A percentile compares a stretch with the other conserved stretches of the same genome.
Conservation (phyloP, 2,113 vertebrate species). For the Plestiodon gilberti region DNA sequence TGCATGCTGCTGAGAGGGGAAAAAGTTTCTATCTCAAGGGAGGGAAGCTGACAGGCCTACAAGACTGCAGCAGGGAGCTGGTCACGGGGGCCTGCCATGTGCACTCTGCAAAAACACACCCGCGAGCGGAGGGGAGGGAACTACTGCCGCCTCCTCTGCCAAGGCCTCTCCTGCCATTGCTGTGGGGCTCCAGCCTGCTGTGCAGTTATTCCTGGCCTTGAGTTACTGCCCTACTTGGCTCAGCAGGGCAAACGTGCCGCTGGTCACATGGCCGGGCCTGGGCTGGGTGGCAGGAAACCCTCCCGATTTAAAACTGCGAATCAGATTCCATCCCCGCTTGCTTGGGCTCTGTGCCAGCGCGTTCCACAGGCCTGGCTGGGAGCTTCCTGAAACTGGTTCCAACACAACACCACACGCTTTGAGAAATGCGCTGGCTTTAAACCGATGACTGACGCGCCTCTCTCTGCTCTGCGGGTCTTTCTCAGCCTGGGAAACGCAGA, state of each 20-base stretch:
- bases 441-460: too few species aligned
- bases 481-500: too few species aligned
- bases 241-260: not conserved
- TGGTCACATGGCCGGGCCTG: slow-evolving; percentile 29
- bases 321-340: slow-evolving; percentile 27
- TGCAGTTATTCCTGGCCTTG: not conserved
- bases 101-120: not conserved
- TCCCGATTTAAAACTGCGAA: slow-evolving; percentile 54
- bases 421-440: too few species aligned
- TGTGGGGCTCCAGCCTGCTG: not conserved
- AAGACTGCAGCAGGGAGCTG: not conserved
- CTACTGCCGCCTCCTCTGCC: not conserved
- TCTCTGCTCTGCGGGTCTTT: too few species aligned
- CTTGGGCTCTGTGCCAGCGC: slow-evolving; percentile 16
- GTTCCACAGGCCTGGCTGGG: not conserved
- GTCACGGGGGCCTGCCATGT: not conserved
- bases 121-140: not conserved
- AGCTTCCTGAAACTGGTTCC: too few species aligned
- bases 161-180: not conserved
- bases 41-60: not conserved
- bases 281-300: slow-evolving; percentile 43
- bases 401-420: too few species aligned
- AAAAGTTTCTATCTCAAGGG: not conserved
- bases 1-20: too few species aligned
- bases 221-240: not conserved